Percentiles rank a stretch among this genome's conserved stretches.
phyloP scores from a whole-genome alignment of 2,888 invertebrate species.

The Steinernema scapterisci region DNA sequence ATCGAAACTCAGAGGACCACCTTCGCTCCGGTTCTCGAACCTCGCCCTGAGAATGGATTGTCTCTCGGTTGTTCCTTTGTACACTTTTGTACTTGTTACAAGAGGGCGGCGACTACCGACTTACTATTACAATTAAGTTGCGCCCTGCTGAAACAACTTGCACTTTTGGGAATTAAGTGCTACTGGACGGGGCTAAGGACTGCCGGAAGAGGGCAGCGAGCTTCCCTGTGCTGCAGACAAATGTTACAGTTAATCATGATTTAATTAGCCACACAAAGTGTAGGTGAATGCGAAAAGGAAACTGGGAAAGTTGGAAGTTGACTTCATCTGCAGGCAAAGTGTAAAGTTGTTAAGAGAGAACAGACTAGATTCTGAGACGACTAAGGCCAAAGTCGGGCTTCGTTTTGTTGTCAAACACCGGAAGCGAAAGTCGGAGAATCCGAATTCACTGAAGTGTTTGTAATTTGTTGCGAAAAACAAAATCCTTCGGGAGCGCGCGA shows the following conservation, averaged over 20 bases:
- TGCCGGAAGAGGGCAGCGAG: neutral
- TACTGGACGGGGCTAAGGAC: neutral
- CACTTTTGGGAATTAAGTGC: neutral
- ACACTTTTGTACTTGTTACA: slow-evolving; percentile 14
- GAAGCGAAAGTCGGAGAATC: neutral
- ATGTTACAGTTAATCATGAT: too few relatives aligned
- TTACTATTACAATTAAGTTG: slow-evolving; percentile 15
- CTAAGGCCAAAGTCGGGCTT: too few relatives aligned
- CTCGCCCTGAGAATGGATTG: neutral
- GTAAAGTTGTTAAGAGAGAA: too few relatives aligned
- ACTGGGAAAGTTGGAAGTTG: too few relatives aligned
- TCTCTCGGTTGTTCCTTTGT: neutral
- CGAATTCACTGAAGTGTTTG: neutral
- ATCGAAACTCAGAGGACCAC: neutral
- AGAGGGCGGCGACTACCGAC: neutral
- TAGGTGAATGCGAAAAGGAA: too few relatives aligned
- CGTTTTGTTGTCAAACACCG: neutral
- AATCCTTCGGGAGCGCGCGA: neutral
- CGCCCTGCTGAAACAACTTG: neutral
- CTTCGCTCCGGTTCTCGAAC: neutral
- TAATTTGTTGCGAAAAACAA: neutral
- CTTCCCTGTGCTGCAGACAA: neutral
- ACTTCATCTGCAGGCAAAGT: too few relatives aligned
- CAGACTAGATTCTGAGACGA: too few relatives aligned
- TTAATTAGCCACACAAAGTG: too few relatives aligned